These are phyloP conservation scores for Podocnemis expansa DNA, from an alignment of 2,113 vertebrate species.

Conservation along the genomic window DNA sequence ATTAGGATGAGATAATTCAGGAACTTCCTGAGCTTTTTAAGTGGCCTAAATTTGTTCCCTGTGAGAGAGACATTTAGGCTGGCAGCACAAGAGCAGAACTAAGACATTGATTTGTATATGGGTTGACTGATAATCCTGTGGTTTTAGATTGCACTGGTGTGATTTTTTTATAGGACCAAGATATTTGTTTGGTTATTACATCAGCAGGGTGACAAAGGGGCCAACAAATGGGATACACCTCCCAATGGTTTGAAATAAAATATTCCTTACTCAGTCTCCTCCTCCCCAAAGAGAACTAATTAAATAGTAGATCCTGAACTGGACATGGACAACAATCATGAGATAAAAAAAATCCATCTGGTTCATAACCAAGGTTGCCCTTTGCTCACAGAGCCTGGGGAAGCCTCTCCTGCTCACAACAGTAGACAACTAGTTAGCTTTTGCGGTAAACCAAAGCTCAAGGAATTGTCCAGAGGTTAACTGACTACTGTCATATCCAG, in stretches of 20 bases:
- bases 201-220: not conserved
- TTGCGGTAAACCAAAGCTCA: not conserved
- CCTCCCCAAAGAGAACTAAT: not conserved
- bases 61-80: not conserved
- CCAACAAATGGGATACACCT: not conserved
- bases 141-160: slow-evolving; percentile 16
- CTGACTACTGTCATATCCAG: not conserved
- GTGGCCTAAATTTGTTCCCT: slow-evolving; percentile 48
- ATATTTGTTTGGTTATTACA: not conserved
- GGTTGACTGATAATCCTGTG: slow-evolving; percentile 35
- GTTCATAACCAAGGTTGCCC: not conserved
- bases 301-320: not conserved
- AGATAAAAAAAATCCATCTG: not conserved
- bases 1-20: not conserved
- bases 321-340: not conserved
- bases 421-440: not conserved
- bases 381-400: not conserved
- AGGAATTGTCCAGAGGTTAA: not conserved
- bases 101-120: slow-evolving; percentile 48
- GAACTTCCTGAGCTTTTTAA: slow-evolving; percentile 57
- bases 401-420: not conserved
- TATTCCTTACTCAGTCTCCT: not conserved
- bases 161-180: not conserved
- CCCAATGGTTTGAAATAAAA: not conserved
- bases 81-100: slow-evolving; percentile 18